phyloP scores from a whole-genome alignment of 2,113 vertebrate species.

The Onychostoma macrolepis region DNA sequence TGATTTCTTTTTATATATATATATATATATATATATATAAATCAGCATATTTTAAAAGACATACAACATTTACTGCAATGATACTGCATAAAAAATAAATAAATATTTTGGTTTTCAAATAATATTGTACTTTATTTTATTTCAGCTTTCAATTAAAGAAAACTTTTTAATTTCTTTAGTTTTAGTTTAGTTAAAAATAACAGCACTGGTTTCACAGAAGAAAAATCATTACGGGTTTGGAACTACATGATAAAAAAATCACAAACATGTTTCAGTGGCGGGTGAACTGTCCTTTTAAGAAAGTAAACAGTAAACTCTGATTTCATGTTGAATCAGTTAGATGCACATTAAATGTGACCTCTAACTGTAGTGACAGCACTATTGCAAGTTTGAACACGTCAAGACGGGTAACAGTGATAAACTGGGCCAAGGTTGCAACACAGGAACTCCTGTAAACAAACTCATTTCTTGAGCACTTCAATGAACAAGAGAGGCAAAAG shows the following conservation, averaged over 20 bases:
- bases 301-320: not conserved
- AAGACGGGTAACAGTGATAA: constrained; percentile 16
- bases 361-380: not conserved
- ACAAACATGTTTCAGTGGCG: not conserved
- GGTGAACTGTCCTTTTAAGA: not conserved
- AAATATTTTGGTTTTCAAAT: no score
- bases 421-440: constrained; percentile 52
- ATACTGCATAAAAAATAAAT: no score
- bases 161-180: no score
- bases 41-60: no score
- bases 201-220: not conserved
- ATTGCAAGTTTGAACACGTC: not conserved
- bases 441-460: constrained; percentile 47
- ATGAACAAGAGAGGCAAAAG: constrained; percentile 9
- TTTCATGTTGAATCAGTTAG: not conserved
- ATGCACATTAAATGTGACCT: not conserved
- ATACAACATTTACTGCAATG: no score
- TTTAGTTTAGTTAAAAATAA: not conserved
- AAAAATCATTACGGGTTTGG: not conserved
- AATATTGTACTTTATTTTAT: no score
- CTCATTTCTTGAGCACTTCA: constrained; percentile 41
- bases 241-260: not conserved
- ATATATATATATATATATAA: no score
- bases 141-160: no score
- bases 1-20: no score